A percentile compares a stretch with the other conserved stretches of the same genome.
phyloP scores from a whole-genome alignment of 1,140 invertebrate species.

The Monochamus saltuarius region DNA sequence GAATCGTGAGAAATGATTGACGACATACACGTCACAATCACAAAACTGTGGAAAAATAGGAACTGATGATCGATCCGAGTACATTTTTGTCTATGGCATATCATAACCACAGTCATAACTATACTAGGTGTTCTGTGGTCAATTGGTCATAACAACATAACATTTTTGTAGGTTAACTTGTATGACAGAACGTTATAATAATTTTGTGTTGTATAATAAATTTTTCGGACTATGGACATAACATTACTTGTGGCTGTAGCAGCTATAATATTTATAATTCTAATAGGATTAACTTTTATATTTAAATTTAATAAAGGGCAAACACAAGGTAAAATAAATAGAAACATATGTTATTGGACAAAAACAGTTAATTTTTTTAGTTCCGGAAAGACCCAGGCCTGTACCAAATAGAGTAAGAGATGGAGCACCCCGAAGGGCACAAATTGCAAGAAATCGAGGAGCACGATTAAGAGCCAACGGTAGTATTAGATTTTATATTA shows the following conservation, averaged over 20 bases:
- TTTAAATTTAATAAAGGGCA: slow-evolving; percentile 39
- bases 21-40: no score
- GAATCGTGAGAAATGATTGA: no score
- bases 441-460: slow-evolving; percentile 63
- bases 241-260: slow-evolving; percentile 54
- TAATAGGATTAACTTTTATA: slow-evolving; percentile 52
- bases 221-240: slow-evolving; percentile 36
- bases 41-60: no score
- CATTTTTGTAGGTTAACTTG: no score
- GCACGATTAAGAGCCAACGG: slow-evolving; percentile 62
- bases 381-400: slow-evolving; percentile 27
- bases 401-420: slow-evolving; percentile 48
- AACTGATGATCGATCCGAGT: no score
- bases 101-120: no score
- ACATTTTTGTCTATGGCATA: no score
- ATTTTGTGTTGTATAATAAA: no score
- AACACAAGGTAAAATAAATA: slow-evolving; percentile 35
- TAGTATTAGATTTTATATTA: slow-evolving; percentile 39
- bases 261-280: slow-evolving; percentile 51
- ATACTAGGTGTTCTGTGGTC: no score
- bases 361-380: slow-evolving; percentile 3
- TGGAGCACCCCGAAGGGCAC: slow-evolving; percentile 59
- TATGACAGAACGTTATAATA: no score
- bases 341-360: slow-evolving; percentile 7
- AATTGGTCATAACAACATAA: no score